phyloP scores from a whole-genome alignment of 2,113 vertebrate species.

The Seriola rivoliana region DNA sequence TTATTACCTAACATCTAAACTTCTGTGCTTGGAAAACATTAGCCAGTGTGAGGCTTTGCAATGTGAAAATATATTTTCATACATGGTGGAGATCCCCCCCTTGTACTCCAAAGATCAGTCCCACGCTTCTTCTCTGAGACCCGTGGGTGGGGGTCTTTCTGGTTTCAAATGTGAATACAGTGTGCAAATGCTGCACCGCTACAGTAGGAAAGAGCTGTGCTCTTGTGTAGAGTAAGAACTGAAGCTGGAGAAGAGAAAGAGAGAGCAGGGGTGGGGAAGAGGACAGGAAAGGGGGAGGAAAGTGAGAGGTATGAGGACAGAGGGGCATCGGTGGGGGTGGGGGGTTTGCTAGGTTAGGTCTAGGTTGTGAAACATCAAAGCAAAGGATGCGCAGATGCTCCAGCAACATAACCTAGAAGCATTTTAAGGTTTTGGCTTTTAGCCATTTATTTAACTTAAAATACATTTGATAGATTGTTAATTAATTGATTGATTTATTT shows the following conservation, averaged over 20 bases:
- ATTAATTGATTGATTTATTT: no score
- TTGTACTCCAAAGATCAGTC: constrained; percentile 31
- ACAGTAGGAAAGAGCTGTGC: constrained; percentile 33
- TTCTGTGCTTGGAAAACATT: constrained; percentile 71
- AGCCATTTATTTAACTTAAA: background rate
- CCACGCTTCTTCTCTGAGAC: constrained; percentile 50
- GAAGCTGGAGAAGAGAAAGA: constrained; percentile 23
- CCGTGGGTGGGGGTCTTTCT: constrained; percentile 77
- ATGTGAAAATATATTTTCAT: constrained; percentile 50
- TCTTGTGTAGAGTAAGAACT: constrained; percentile 13
- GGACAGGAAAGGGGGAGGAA: constrained; percentile 52
- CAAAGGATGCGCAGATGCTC: background rate
- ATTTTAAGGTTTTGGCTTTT: background rate
- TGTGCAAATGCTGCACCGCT: constrained; percentile 2
- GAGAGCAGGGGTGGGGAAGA: constrained; percentile 38
- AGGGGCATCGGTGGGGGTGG: background rate
- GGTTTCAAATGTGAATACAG: constrained; percentile 33
- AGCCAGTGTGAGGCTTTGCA: constrained; percentile 50
- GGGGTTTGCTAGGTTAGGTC: background rate
- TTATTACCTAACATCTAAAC: constrained; percentile 59
- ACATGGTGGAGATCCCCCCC: constrained; percentile 66
- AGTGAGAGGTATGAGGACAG: constrained; percentile 11
- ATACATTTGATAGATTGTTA: background rate
- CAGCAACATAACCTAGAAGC: background rate
- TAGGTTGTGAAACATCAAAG: constrained; percentile 29